Evolutionary conservation across 1,140 invertebrate species (phyloP).

Genomic region (Aphelenchoides avenae): DNA sequence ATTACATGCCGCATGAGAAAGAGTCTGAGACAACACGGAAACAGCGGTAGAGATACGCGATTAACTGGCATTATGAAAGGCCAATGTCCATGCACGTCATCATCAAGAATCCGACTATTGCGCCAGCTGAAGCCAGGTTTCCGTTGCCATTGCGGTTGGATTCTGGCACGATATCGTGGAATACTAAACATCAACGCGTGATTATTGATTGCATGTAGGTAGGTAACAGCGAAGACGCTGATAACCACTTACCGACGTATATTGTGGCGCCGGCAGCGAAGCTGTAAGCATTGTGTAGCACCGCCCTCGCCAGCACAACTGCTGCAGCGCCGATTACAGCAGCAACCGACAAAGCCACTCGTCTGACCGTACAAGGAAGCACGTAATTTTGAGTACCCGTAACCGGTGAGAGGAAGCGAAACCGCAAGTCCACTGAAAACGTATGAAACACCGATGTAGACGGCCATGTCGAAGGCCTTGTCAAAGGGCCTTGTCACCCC

Average conservation of each 20-base stretch:
- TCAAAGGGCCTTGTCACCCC: slow-evolving; percentile 82
- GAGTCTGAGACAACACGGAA: no score
- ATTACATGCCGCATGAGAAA: no score
- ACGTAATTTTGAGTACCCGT: slow-evolving; percentile 81
- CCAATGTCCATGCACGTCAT: slow-evolving; percentile 51
- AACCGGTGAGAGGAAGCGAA: slow-evolving; percentile 84
- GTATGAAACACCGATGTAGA: slow-evolving; percentile 96
- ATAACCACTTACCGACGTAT: slow-evolving; percentile 15
- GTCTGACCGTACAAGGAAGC: slow-evolving; percentile 96
- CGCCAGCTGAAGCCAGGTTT: slow-evolving; percentile 80
- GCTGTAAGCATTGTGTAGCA: slow-evolving; percentile 85
- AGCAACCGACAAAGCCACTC: slow-evolving; percentile 96
- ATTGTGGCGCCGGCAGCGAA: slow-evolving; percentile 99
- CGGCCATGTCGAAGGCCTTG: slow-evolving; percentile 72
- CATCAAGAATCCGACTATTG: slow-evolving; percentile 64
- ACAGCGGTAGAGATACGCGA: no score
- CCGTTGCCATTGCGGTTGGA: slow-evolving; percentile 87
- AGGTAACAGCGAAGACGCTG: no score
- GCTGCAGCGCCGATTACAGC: slow-evolving; percentile 83
- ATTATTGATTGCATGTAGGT: no score
- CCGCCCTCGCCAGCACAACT: slow-evolving; percentile 74
- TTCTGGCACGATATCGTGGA: slow-evolving; percentile 95
- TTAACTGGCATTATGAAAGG: slow-evolving; percentile 21
- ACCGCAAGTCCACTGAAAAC: slow-evolving; percentile 96
- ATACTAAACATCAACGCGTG: slow-evolving; percentile 88